A percentile compares a stretch with the other conserved stretches of the same genome.
Conservation (phyloP, 2,888 invertebrate species). For the Choreutis nemorana region DNA sequence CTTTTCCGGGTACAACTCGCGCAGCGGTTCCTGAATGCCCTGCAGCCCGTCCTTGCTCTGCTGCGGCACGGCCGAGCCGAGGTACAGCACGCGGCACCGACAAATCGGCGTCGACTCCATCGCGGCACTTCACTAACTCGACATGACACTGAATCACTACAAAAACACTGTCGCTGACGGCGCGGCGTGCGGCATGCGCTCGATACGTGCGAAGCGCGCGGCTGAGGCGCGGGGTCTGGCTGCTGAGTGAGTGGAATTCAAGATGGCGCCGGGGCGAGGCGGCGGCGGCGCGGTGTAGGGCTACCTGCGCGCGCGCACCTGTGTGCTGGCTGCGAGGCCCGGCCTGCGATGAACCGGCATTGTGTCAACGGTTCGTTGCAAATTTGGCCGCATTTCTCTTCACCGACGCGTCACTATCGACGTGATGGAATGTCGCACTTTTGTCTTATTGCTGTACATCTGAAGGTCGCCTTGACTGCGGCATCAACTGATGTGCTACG, state of each 20-base stretch:
- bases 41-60: slow-evolving; percentile 98
- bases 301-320: slow-evolving; percentile 54
- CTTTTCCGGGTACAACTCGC: slow-evolving; percentile 95
- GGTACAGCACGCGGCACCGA: slow-evolving; percentile 94
- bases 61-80: slow-evolving; percentile 96
- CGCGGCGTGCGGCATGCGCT: slow-evolving; percentile 2
- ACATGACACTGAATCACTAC: slow-evolving; percentile 49
- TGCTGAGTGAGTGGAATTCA: slow-evolving; percentile 64
- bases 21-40: slow-evolving; percentile 95
- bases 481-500: too few relatives aligned
- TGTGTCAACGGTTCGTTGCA: slow-evolving; percentile 56
- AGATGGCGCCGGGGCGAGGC: slow-evolving; percentile 35
- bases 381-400: slow-evolving; percentile 60
- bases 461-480: too few relatives aligned
- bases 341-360: slow-evolving; percentile 53
- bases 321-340: slow-evolving; percentile 35
- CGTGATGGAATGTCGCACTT: slow-evolving; percentile 53
- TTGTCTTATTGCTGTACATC: slow-evolving; percentile 45
- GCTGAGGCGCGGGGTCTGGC: slow-evolving; percentile 54
- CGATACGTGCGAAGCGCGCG: slow-evolving; percentile 46
- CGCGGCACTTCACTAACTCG: slow-evolving; percentile 55
- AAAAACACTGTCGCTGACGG: slow-evolving; percentile 28
- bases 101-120: slow-evolving; percentile 92
- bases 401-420: slow-evolving; percentile 31
- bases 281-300: slow-evolving; percentile 13